These are phyloP conservation scores for Hippocampus zosterae DNA, from an alignment of 2,113 vertebrate genomes.

Conservation along the genomic window DNA sequence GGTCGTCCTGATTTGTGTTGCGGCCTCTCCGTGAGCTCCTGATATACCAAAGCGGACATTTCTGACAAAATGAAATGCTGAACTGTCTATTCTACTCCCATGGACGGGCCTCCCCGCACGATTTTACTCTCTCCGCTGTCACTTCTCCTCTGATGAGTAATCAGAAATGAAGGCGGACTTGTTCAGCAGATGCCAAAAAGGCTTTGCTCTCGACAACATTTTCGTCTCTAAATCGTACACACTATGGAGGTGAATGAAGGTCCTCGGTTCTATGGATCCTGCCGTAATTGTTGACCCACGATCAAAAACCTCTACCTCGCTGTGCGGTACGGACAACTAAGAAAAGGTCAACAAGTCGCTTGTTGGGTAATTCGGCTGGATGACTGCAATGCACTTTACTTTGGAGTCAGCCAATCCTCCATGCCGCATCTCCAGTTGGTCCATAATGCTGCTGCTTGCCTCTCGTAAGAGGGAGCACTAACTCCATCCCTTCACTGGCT, in stretches of 20 bases:
- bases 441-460: too few species aligned
- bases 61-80: conserved; percentile 10
- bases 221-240: conserved; percentile 30
- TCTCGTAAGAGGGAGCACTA: too few species aligned
- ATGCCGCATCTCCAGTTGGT: too few species aligned
- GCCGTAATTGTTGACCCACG: conserved; percentile 20
- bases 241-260: conserved; percentile 12
- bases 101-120: background rate
- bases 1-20: background rate
- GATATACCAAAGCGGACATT: conserved; percentile 31
- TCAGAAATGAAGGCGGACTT: conserved; percentile 47
- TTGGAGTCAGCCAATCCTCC: too few species aligned
- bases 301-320: conserved; percentile 19
- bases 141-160: conserved; percentile 48
- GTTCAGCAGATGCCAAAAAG: conserved; percentile 49
- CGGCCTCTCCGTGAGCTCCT: conserved; percentile 4
- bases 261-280: conserved; percentile 9
- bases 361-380: conserved; percentile 8
- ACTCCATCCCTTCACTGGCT: too few species aligned
- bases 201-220: conserved; percentile 34
- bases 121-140: conserved; percentile 25
- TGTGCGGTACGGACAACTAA: conserved; percentile 27
- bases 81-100: conserved; percentile 31
- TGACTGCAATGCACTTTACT: too few species aligned
- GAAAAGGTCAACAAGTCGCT: conserved; percentile 42